Evolutionary conservation across 2,113 vertebrate species (phyloP), one percentile per base, ranked within the genome.

Genomic region (Phodopus roborovskii): DNA sequence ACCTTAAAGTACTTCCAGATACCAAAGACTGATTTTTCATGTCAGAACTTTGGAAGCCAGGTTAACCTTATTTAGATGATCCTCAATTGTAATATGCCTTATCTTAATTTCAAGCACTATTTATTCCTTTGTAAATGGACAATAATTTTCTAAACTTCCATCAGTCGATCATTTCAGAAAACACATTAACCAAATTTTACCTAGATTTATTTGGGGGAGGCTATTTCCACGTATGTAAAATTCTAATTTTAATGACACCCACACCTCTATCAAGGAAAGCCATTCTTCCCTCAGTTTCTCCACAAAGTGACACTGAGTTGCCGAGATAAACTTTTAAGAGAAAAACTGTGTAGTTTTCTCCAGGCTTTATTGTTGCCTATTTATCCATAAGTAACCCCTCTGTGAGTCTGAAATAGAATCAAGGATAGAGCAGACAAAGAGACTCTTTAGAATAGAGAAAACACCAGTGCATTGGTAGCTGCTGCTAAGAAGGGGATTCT

Each of bases 41-140:
- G 24, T 48, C 6, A 94, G 58, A 86, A 5, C 28, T 68, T 88
- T 11, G 78, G 50, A 66, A 62, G n/a, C 22, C 68, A 28, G 33
- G 84, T 73, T 77, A 77, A n/a, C 62, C 74, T 95, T 50, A 91
- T 82, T 73, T 87, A 93, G 71, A 81, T 75, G 92, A 94, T 81
- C 36, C 22, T 42, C 53, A 42, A 30, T 88, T 78, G 74, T 70
- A 70, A 90, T 73, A 75, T 36, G 7, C 39, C 56, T 84, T 75
- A 42, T 71, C 60, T 91, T 90, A 48, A 70, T 70, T 75, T 74
- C 56, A 78, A 78, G 17, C 20, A 73, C 12, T 48, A 24, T 73
- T 64, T 84, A 79, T 58, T 60, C 28, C 50, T 68, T 94, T 45
- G 11, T 70, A 68, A 13, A 24, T 53, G 30, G 45, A 22, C 79